phyloP scores from a whole-genome alignment of 2,113 vertebrate species.

The Lates calcarifer region DNA sequence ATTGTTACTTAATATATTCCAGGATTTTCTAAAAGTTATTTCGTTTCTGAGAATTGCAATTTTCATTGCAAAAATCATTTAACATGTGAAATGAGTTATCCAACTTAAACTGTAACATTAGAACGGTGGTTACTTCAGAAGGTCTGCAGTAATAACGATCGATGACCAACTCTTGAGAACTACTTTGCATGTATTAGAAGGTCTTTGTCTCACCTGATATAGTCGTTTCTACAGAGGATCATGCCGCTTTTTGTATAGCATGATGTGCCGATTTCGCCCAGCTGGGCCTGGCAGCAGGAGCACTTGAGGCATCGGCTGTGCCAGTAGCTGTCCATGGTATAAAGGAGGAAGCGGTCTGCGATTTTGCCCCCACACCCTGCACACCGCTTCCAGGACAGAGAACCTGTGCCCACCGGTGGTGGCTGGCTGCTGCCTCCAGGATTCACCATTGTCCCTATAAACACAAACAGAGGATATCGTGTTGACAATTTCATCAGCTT shows the following conservation, averaged over 20 bases:
- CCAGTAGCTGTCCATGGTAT: conserved; percentile 99
- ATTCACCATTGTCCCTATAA: conserved; percentile 92
- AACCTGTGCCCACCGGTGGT: conserved; percentile 92
- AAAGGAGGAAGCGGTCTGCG: conserved; percentile 98
- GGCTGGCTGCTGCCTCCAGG: conserved; percentile 95
- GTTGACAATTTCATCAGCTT: neutral
- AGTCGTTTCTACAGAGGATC: conserved; percentile 99
- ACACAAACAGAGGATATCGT: conserved; percentile 29
- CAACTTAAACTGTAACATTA: neutral
- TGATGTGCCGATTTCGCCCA: conserved; percentile 98
- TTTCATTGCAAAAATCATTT: neutral
- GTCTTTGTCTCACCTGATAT: conserved; percentile 93
- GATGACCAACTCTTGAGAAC: neutral
- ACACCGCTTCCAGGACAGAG: conserved; percentile 97
- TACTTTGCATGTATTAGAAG: too few relatives aligned
- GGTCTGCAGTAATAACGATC: neutral
- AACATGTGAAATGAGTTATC: conserved; percentile 26
- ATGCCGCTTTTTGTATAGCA: conserved; percentile 99
- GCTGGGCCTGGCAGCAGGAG: conserved; percentile 99
- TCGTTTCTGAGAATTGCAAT: neutral
- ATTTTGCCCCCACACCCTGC: conserved; percentile 98
- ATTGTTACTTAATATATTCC: conserved; percentile 20
- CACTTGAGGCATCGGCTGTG: conserved; percentile 99
- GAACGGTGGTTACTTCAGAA: neutral
- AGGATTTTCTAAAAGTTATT: conserved; percentile 8